Evolutionary conservation across 1,140 invertebrate species (phyloP), one percentile per base, ranked within the genome.

Genomic region (Thaumetopoea pityocampa): DNA sequence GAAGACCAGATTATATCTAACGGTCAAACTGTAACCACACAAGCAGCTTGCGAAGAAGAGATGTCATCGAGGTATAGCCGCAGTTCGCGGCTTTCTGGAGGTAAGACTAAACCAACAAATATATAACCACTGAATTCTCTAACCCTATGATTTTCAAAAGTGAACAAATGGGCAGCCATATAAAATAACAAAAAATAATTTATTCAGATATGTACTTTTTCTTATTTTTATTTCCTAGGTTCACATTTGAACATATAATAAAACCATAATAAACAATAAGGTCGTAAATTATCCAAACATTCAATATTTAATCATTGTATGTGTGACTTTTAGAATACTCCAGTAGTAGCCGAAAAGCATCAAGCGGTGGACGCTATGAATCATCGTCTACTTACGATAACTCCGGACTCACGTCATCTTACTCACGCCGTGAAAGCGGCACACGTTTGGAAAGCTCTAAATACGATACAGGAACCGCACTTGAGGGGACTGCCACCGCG

Each of bases 31-130:
- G 71, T 73, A 69, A 70, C 70, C 61, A 43, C 54, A 37, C 76
- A 78, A 36, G 84, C 85, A 65, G 77, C 70, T 46, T 67, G 66
- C 47, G 77, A 84, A 40, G 79, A 84, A 70, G 85, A 89, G 29
- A 90, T 89, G 87, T 88, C 88, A 86, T 88, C 88, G 36, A 85
- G 87, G 59, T 90, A 87, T 59, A 87, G 78, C 67, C 78, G 87
- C 50, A 88, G 87, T 60, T 87, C 88, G 41, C 86, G 82, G 68
- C 68, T 85, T 12, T 86, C 88, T 53, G 88, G 89, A 87, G 89
- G 89, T 89, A 67, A 62, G 45, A 27, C 28, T n/a, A n/a, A n/a
- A n/a, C n/a, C n/a, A n/a, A n/a, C n/a, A n/a, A n/a, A n/a, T n/a
- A n/a, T 15, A 15, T 16, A 8, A 4, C 4, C 7, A 19, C 4